Percentiles rank a stretch among this genome's conserved stretches.
Conservation (phyloP, 2,113 vertebrate species). For the Indicator maculatus region DNA sequence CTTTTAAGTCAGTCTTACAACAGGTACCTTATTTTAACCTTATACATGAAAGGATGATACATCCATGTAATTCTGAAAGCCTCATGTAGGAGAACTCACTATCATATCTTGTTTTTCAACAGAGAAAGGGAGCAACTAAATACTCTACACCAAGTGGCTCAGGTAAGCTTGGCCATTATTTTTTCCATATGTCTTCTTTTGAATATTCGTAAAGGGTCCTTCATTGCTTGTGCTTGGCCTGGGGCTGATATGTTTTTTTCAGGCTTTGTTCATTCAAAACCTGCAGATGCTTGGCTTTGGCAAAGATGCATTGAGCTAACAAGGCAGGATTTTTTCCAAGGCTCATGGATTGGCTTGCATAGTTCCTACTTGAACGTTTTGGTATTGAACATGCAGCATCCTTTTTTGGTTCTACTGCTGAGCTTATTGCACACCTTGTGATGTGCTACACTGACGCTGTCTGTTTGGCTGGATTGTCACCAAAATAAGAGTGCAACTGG, state of each 20-base stretch:
- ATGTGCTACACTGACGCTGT: neutral
- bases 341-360: neutral
- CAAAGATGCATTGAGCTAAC: neutral
- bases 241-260: neutral
- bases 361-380: neutral
- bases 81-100: neutral
- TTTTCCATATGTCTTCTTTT: neutral
- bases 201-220: neutral
- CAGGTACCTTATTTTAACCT: neutral
- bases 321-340: neutral
- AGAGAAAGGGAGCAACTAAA: slow-evolving; percentile 69
- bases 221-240: neutral
- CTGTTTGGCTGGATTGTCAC: slow-evolving; percentile 34
- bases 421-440: slow-evolving; percentile 19
- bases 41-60: neutral
- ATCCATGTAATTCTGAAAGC: neutral
- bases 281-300: neutral
- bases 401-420: neutral
- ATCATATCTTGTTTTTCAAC: neutral
- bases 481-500: neutral
- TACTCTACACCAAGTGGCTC: slow-evolving; percentile 3
- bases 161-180: slow-evolving; percentile 39
- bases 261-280: neutral
- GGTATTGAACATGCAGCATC: neutral
- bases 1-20: slow-evolving; percentile 19